Evolutionary conservation across 2,797 vertebrate species (phyloP), one percentile per base, ranked within the genome.

Genomic region (Melanotaenia pygmaea): DNA sequence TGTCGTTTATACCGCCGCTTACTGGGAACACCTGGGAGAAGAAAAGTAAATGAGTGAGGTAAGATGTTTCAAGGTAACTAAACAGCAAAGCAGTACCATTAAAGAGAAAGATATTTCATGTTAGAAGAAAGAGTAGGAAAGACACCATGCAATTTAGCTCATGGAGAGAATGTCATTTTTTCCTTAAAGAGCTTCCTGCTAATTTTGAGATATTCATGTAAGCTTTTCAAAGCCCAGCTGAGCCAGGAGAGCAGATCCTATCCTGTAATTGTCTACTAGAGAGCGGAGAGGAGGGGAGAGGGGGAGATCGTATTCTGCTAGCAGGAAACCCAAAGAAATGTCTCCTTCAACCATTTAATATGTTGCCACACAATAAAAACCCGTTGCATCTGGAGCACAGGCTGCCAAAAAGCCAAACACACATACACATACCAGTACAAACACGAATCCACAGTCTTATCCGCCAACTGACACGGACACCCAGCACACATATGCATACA

Each of bases 1-100:
- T 94, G 93, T 47, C 94, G 94, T 84, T 98, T 99, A 93, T 97
- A 97, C 65, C 96, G 92, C 90, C 96, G 96, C 81, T 97, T 97
- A 86, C 95, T 80, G 24, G 95, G 94, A 88, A 94, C 94, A 92
- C 92, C 95, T 91, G 89, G 61, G 59, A 83, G 63, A 74, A 65
- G 50, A 81, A 66, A 83, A 54, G 51, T 58, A 51, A 59, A 53
- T 64, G 34, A 88, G 38, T 74, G 74, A 87, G 79, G 65, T 76
- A 71, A 78, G 40, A 63, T 54, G 53, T 61, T 22, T 53, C 30
- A 72, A 72, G 59, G 77, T 79, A 85, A 77, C 82, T 75, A 82
- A 67, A 82, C 16, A 61, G 73, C 59, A 76, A 24, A 71, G 38
- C 47, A 72, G 62, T 64, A 47, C 65, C 45, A 67, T 38, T 74